phyloP scores from a whole-genome alignment of 2,888 invertebrate species.

The Acleris cristana region DNA sequence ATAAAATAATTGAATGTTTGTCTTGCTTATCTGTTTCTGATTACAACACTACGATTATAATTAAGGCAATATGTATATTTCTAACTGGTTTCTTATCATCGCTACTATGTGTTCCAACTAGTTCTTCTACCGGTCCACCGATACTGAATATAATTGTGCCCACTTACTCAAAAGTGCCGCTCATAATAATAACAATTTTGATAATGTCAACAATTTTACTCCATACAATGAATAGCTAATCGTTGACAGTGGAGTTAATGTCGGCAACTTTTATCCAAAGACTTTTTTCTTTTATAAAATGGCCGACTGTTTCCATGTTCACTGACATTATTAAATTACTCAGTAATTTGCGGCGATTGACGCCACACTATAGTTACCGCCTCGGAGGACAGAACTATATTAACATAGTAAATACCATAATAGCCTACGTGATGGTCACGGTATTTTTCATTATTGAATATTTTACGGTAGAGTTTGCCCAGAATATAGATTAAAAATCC shows the following conservation, averaged over 20 bases:
- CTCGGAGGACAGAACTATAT: constrained; percentile 50
- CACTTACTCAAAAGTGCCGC: constrained; percentile 16
- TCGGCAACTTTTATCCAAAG: constrained; percentile 45
- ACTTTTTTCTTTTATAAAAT: constrained; percentile 44
- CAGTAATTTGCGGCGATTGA: constrained; percentile 49
- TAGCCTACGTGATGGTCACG: constrained; percentile 49
- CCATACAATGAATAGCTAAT: constrained; percentile 34
- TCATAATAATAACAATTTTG: constrained; percentile 25
- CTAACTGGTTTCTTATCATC: too few relatives aligned
- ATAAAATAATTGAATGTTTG: too few relatives aligned
- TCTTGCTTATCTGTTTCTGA: too few relatives aligned
- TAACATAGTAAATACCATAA: constrained; percentile 58
- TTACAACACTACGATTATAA: too few relatives aligned
- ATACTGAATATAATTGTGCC: constrained; percentile 3
- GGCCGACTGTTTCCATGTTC: constrained; percentile 41
- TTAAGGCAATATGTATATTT: too few relatives aligned
- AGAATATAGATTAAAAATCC: background rate
- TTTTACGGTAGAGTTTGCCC: background rate
- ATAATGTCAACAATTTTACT: constrained; percentile 27
- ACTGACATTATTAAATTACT: constrained; percentile 55
- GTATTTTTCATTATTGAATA: constrained; percentile 45
- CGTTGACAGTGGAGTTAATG: constrained; percentile 49
- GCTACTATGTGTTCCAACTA: background rate
- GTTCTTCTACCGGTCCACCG: background rate
- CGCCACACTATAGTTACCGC: constrained; percentile 44